A percentile compares a stretch with the other conserved stretches of the same genome.
Conservation (phyloP, 2,113 vertebrate genomes). For the Apus apus region DNA sequence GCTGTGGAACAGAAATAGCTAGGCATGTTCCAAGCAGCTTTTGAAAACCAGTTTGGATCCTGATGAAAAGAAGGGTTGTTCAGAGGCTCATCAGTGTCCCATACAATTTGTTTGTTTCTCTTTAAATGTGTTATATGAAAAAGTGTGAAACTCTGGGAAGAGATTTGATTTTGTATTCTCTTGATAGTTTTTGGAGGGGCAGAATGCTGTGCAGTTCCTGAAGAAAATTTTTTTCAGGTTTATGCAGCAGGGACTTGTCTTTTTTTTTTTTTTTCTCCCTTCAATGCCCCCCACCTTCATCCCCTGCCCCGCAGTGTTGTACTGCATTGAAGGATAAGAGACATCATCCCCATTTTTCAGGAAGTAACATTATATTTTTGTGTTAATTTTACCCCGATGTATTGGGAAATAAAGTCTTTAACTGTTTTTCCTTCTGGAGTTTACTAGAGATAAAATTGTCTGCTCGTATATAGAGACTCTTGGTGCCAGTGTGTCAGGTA, state of each 20-base stretch:
- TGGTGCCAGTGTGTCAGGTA: not conserved
- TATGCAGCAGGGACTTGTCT: not conserved
- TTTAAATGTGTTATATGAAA: not conserved
- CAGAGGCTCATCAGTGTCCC: not conserved
- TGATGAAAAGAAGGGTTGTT: constrained; percentile 45
- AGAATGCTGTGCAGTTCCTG: not conserved
- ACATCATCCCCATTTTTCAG: not conserved
- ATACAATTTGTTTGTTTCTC: constrained; percentile 6
- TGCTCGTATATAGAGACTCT: not conserved
- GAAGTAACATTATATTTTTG: not conserved
- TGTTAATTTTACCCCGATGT: not conserved
- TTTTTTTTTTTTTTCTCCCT: no score
- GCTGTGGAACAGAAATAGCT: constrained; percentile 62
- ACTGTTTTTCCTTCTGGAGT: not conserved
- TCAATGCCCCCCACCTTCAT: fast-evolving
- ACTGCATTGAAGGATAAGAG: not conserved
- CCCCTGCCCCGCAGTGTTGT: not conserved
- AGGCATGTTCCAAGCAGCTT: constrained; percentile 37
- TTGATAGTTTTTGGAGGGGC: not conserved
- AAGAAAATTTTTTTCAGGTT: not conserved
- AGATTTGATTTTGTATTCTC: not conserved
- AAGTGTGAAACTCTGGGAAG: fast-evolving
- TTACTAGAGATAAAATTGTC: not conserved
- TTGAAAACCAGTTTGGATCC: constrained; percentile 31
- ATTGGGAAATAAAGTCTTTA: not conserved